Evolutionary conservation across 2,888 invertebrate genomes (phyloP).

Genomic region (Chouioia cunea): DNA sequence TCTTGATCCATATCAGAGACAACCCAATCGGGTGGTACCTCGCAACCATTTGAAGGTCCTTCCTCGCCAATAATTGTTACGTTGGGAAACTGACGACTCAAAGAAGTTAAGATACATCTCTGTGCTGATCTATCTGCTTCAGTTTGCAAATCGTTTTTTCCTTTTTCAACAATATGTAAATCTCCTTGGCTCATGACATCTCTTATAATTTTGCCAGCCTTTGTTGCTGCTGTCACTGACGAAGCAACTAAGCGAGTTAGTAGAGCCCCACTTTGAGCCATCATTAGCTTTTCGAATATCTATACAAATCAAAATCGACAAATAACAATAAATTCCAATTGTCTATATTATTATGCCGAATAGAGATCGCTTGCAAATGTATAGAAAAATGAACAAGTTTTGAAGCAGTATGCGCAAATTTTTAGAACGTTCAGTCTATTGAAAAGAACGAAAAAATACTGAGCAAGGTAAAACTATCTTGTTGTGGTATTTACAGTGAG

Average conservation of each 20-base stretch:
- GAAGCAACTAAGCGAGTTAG: conserved; percentile 82
- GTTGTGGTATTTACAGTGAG: too few species aligned
- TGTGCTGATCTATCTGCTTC: conserved; percentile 98
- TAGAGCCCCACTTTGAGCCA: conserved; percentile 77
- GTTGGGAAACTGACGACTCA: conserved; percentile 86
- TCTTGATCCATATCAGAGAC: conserved; percentile 80
- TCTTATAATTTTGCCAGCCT: conserved; percentile 90
- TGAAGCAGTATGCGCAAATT: too few species aligned
- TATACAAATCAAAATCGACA: neutral
- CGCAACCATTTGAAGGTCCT: conserved; percentile 74
- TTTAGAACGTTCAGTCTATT: too few species aligned
- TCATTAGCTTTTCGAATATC: conserved; percentile 59
- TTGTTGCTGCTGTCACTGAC: conserved; percentile 82
- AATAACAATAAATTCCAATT: too few species aligned
- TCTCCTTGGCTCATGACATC: conserved; percentile 92
- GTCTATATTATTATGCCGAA: too few species aligned
- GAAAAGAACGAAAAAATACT: too few species aligned
- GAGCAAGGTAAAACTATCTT: too few species aligned
- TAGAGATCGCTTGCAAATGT: too few species aligned
- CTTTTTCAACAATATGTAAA: conserved; percentile 93
- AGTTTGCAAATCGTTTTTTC: conserved; percentile 95
- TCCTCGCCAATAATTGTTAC: conserved; percentile 93
- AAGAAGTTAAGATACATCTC: conserved; percentile 89
- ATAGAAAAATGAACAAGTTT: too few species aligned
- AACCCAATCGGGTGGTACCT: conserved; percentile 82